Evolutionary conservation across 2,888 invertebrate genomes (phyloP).

Genomic region (Argyra leucocephala): DNA sequence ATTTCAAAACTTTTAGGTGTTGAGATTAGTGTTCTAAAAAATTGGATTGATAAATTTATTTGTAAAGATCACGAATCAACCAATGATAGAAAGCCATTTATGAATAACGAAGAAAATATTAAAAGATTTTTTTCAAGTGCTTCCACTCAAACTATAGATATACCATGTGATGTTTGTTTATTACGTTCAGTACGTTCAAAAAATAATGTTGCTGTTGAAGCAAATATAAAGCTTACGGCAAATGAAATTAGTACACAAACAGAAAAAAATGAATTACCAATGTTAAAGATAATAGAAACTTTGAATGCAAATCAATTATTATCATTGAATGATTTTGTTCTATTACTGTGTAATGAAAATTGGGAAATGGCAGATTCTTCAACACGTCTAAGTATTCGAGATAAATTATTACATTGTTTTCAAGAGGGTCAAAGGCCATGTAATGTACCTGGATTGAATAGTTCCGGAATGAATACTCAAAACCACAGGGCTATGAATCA

Average conservation of each 20-base stretch:
- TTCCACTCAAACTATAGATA: not conserved
- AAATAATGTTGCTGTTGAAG: not conserved
- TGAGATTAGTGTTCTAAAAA: not conserved
- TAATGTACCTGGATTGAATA: not conserved
- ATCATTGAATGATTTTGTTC: not conserved
- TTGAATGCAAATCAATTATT: not conserved
- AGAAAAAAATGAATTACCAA: not conserved
- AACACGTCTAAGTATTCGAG: not conserved
- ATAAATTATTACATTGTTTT: not conserved
- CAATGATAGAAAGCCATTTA: not conserved
- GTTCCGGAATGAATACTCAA: no score
- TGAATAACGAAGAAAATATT: not conserved
- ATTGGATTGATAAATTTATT: not conserved
- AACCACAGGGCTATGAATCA: no score
- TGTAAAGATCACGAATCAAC: not conserved
- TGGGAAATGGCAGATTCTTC: not conserved
- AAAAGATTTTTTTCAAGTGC: not conserved
- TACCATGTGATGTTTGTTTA: not conserved
- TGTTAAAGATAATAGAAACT: not conserved
- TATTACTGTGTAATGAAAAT: not conserved
- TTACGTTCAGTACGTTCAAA: not conserved
- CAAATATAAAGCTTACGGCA: not conserved
- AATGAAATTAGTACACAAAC: not conserved
- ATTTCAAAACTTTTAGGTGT: not conserved
- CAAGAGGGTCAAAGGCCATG: not conserved